Evolutionary conservation across 1,140 invertebrate genomes (phyloP).

Genomic region (Whitmania pigra): DNA sequence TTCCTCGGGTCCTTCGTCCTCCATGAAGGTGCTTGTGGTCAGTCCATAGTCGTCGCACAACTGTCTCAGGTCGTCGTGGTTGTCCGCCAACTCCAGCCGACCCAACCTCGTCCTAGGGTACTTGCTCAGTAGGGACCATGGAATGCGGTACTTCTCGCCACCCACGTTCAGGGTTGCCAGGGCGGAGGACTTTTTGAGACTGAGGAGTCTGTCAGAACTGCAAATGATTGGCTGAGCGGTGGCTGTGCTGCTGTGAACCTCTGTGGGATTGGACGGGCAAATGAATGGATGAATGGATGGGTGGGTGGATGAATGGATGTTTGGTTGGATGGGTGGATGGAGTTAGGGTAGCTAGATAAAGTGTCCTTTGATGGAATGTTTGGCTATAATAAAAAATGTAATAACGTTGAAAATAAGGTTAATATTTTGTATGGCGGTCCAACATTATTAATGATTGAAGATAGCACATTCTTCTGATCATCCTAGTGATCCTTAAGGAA

Average conservation of each 20-base stretch:
- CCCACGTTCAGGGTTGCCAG: conserved; percentile 83
- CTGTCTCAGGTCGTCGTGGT: conserved; percentile 84
- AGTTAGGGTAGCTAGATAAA: too few species aligned
- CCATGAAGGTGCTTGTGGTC: conserved; percentile 37
- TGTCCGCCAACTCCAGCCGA: conserved; percentile 79
- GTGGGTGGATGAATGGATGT: background rate
- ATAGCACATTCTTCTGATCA: too few species aligned
- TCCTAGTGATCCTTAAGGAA: too few species aligned
- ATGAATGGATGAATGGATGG: background rate
- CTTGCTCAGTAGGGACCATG: conserved; percentile 86
- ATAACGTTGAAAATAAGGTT: too few species aligned
- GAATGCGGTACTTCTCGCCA: conserved; percentile 85
- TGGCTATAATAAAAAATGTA: too few species aligned
- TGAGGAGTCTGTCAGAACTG: background rate
- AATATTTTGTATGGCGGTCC: too few species aligned
- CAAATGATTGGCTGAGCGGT: background rate
- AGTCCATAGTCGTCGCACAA: conserved; percentile 93
- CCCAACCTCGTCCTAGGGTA: conserved; percentile 87
- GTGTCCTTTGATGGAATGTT: too few species aligned
- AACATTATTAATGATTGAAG: too few species aligned
- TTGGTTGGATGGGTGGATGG: too few species aligned
- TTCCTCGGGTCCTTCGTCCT: background rate
- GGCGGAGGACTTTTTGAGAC: background rate
- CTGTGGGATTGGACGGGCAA: background rate
- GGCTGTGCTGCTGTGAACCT: background rate